These are phyloP conservation scores for Scrobipalpa atriplicella DNA, from an alignment of 2,888 invertebrate species.

Conservation along the genomic window DNA sequence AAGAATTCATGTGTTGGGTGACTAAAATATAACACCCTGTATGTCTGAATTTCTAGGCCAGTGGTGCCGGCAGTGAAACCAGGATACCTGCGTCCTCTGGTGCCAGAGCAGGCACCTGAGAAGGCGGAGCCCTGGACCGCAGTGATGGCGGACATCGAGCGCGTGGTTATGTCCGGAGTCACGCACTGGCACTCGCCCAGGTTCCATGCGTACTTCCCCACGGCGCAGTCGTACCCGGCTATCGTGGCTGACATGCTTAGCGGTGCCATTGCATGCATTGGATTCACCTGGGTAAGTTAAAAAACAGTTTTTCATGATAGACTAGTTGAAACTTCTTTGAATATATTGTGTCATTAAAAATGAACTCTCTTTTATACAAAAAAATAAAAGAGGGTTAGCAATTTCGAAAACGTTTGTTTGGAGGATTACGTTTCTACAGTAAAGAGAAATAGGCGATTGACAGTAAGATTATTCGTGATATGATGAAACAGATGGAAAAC, in stretches of 20 bases:
- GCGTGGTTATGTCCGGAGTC: slow-evolving; percentile 98
- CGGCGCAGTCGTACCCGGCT: slow-evolving; percentile 96
- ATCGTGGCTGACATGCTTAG: slow-evolving; percentile 98
- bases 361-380: too few relatives aligned
- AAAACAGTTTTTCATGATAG: neutral
- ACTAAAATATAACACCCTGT: neutral
- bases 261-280: slow-evolving; percentile 97
- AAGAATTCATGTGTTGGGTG: too few relatives aligned
- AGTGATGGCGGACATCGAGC: slow-evolving; percentile 96
- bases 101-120: slow-evolving; percentile 93
- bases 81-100: slow-evolving; percentile 93
- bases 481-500: too few relatives aligned
- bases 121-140: slow-evolving; percentile 94
- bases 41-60: slow-evolving; percentile 76
- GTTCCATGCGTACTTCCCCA: slow-evolving; percentile 98
- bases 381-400: too few relatives aligned
- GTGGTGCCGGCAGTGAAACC: slow-evolving; percentile 97
- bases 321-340: too few relatives aligned
- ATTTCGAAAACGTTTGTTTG: too few relatives aligned
- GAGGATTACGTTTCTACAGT: too few relatives aligned
- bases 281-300: slow-evolving; percentile 94
- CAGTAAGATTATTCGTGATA: too few relatives aligned
- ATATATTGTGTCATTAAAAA: too few relatives aligned
- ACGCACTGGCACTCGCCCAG: slow-evolving; percentile 98
- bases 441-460: too few relatives aligned